Conservation (phyloP, 1,140 invertebrate genomes). For the Drosophila leontia region DNA sequence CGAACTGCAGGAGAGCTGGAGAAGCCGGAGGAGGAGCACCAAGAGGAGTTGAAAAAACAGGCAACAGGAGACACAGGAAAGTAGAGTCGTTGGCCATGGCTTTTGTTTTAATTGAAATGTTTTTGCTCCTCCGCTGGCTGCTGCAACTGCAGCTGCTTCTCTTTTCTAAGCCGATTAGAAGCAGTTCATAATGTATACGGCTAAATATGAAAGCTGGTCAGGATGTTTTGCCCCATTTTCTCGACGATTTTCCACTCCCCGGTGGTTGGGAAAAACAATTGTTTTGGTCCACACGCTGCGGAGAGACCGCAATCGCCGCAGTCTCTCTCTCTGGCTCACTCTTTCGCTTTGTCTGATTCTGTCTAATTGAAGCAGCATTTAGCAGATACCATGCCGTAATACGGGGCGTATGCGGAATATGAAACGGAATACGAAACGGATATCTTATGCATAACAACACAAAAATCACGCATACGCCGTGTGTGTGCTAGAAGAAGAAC, state of each 20-base stretch:
- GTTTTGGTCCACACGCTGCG: slow-evolving; percentile 40
- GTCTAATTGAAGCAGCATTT: slow-evolving; percentile 69
- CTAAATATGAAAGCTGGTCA: slow-evolving; percentile 66
- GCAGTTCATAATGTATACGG: slow-evolving; percentile 73
- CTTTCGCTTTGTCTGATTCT: slow-evolving; percentile 40
- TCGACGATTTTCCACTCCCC: slow-evolving; percentile 1
- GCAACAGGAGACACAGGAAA: slow-evolving; percentile 4
- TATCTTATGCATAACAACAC: slow-evolving; percentile 49
- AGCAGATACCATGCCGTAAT: slow-evolving; percentile 25
- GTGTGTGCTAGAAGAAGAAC: slow-evolving; percentile 15
- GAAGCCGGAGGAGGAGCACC: not conserved
- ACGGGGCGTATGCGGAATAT: slow-evolving; percentile 12
- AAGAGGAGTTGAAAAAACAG: slow-evolving; percentile 2
- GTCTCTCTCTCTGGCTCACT: slow-evolving; percentile 10
- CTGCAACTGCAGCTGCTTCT: slow-evolving; percentile 37
- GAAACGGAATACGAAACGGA: slow-evolving; percentile 3
- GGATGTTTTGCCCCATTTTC: slow-evolving; percentile 22
- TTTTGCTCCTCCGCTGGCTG: slow-evolving; percentile 54
- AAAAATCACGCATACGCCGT: slow-evolving; percentile 59
- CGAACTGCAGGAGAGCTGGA: not conserved
- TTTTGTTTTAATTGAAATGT: slow-evolving; percentile 80
- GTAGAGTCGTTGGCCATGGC: slow-evolving; percentile 55
- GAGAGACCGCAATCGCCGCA: slow-evolving; percentile 50
- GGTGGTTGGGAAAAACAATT: slow-evolving; percentile 57
- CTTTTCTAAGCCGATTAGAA: slow-evolving; percentile 74